phyloP scores from a whole-genome alignment of 2,888 invertebrate genomes.

The Lingula anatina region DNA sequence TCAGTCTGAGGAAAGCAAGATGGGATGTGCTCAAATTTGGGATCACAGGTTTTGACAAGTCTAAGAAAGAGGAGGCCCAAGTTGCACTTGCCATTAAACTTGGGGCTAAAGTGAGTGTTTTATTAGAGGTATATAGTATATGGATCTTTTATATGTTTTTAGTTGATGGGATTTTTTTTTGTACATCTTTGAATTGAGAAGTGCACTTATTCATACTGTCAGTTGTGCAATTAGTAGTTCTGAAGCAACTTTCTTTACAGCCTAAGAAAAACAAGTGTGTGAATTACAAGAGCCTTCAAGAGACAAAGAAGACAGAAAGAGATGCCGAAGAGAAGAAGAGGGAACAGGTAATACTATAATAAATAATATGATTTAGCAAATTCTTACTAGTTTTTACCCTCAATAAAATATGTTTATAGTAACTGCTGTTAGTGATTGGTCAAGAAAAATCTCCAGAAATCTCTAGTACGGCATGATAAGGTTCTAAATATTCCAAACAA shows the following conservation, averaged over 20 bases:
- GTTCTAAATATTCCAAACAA: no score
- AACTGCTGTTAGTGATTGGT: no score
- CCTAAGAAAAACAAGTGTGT: slow-evolving; percentile 21
- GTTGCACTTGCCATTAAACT: slow-evolving; percentile 71
- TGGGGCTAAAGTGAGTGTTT: slow-evolving; percentile 67
- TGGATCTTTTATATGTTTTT: neutral
- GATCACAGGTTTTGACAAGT: slow-evolving; percentile 68
- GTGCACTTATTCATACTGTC: no score
- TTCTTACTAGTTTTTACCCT: no score
- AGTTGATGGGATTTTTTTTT: no score
- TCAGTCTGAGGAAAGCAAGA: slow-evolving; percentile 71
- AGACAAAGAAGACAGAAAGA: slow-evolving; percentile 17
- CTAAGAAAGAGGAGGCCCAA: slow-evolving; percentile 73
- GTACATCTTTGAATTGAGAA: no score
- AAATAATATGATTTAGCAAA: no score
- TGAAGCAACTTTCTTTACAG: slow-evolving; percentile 15
- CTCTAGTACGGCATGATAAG: no score
- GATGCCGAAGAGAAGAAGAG: slow-evolving; percentile 15
- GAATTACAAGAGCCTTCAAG: slow-evolving; percentile 24
- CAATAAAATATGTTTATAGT: no score
- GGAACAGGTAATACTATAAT: slow-evolving; percentile 14
- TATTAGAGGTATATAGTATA: no score
- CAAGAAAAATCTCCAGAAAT: no score
- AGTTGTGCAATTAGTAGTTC: no score
- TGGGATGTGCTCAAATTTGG: slow-evolving; percentile 82